phyloP scores from a whole-genome alignment of 2,797 vertebrate genomes.

The Tragopan temminckii region DNA sequence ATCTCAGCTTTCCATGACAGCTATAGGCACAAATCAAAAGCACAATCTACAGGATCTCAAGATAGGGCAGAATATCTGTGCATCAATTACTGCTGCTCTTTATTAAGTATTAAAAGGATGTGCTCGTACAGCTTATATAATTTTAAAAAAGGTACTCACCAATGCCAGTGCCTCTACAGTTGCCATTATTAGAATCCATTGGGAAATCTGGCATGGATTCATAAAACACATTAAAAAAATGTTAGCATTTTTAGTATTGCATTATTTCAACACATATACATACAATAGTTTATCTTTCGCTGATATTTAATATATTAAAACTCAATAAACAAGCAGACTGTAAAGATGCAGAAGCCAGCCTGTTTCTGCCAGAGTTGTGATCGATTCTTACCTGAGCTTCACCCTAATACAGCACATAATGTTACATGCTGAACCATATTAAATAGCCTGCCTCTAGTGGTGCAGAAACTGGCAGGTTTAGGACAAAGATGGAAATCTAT shows the following conservation, averaged over 20 bases:
- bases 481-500: neutral
- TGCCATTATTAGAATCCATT: conserved; percentile 91
- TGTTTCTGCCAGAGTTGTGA: neutral
- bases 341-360: neutral
- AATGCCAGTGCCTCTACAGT: conserved; percentile 86
- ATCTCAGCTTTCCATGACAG: neutral
- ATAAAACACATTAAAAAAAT: conserved; percentile 71
- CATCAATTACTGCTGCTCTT: neutral
- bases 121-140: neutral
- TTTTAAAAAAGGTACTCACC: conserved; percentile 78
- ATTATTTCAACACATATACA: conserved; percentile 21
- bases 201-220: conserved; percentile 89
- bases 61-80: neutral
- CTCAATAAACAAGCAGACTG: neutral
- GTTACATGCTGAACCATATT: neutral
- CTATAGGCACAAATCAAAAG: neutral
- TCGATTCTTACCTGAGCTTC: neutral
- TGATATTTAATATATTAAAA: neutral
- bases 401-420: neutral
- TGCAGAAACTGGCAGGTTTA: neutral
- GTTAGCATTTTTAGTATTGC: conserved; percentile 42
- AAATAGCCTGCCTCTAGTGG: neutral
- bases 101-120: neutral
- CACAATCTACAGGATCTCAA: neutral
- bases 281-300: neutral